Conservation (phyloP, 2,113 vertebrate genomes). For the Amphiprion percula region DNA sequence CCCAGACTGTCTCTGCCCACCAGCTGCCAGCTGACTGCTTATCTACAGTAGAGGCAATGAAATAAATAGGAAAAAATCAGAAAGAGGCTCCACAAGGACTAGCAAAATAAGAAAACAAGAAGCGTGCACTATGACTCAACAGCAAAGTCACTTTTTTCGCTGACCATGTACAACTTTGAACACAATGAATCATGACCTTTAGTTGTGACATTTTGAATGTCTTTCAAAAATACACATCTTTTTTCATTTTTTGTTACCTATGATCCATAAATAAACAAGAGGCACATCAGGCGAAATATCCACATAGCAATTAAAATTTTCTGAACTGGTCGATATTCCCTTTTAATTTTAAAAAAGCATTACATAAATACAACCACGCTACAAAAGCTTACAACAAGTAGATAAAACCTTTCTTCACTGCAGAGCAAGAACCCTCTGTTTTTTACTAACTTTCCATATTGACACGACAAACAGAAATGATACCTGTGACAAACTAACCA, state of each 20-base stretch:
- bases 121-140: constrained; percentile 2
- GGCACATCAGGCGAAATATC: too few relatives aligned
- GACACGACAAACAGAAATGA: not conserved
- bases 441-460: not conserved
- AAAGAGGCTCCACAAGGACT: constrained; percentile 1
- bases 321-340: not conserved
- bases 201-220: not conserved
- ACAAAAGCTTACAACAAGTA: not conserved
- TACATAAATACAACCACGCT: not conserved
- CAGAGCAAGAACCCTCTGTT: not conserved
- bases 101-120: constrained; percentile 6
- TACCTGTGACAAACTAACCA: constrained; percentile 8
- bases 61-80: constrained; percentile 47
- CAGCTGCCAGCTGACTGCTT: constrained; percentile 61
- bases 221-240: too few relatives aligned
- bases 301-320: not conserved
- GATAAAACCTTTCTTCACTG: not conserved
- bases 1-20: constrained; percentile 48
- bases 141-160: not conserved
- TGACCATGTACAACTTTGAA: not conserved
- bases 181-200: not conserved
- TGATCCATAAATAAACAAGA: not conserved
- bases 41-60: constrained; percentile 70
- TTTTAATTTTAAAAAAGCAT: not conserved
- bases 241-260: not conserved